Base-by-base conservation (phyloP, 2,113 vertebrate genomes). In the Eurypyga helias region DNA sequence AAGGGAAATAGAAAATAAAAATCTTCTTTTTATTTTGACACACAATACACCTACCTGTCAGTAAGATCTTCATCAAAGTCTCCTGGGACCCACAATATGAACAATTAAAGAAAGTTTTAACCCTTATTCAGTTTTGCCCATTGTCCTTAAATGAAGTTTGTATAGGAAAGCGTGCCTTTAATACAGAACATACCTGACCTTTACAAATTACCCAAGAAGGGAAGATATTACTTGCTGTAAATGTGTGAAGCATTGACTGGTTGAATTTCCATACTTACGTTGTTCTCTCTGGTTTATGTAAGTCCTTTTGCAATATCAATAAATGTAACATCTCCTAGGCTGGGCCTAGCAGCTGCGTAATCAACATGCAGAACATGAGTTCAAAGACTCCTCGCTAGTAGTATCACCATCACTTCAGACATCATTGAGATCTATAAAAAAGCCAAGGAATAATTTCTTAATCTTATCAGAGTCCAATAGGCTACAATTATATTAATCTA, bases 231-330 rank as follows among this genome's bases (percentile, higher is more conserved):
- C 3, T 36, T 72, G 20, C 13, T 67, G 17, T 9, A 86, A 89
- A 46, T 0, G 0, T n/a, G 3, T 36, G 57, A 71, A 85, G 12
- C 2, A 4, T 41, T 71, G n/a, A 49, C 19, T n/a, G 21, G 10
- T 29, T 36, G 52, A 38, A 80, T 31, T 10, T 45, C n/a, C 31
- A 24, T 34, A 38, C 12, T 83, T 54, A 26, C 45, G 10, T 26
- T 43, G 7, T 60, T 57, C n/a, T 88, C 41, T 91, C 45, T 71
- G 36, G 67, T 3, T 57, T 55, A 28, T 0, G 0, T 11, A 67
- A 71, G 13, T 26, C 8, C 26, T 49, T 62, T 80, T 55, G 21
- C 25, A 60, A 19, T 26, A 21, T 18, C 9, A 70, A 89, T 13
- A 71, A 46, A 46, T 11, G 26, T 38, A 80, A 43, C 10, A 36